Base-by-base conservation (phyloP, 53 echinoderm and acorn worm genomes). In the Luidia sarsii region DNA sequence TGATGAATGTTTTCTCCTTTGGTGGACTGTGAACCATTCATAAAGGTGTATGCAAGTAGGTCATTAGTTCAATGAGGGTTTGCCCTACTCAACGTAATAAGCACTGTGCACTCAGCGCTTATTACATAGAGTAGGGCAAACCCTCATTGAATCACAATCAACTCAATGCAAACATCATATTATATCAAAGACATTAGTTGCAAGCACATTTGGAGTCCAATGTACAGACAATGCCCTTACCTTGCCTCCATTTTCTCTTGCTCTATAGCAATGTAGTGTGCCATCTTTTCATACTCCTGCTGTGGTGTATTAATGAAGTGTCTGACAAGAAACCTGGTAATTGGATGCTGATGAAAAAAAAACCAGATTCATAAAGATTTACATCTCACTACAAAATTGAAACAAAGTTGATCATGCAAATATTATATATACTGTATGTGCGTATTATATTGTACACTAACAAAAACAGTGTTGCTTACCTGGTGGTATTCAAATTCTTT, bases 271-370 rank as follows among this genome's bases (percentile, higher is more conserved):
- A 94, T 71, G 51, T 51, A 88, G 69, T 91, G 89, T 0, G 90
- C 90, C 89, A 88, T 88, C 81, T 94, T 94, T 82, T 94, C 94
- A 22, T 94, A 94, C 19, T 88, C 86, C 67, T 94, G 90, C 80
- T 94, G 94, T 20, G 94, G 94, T 56, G 86, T 91, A 15, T 59
- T 39, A 20, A 70, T 15, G 71, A 94, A 46, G 49, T 91, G 54
- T 61, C 50, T 91, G 34, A 79, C 70, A 5, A 94, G 19, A 59
- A 88, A 91, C 11, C 94, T 81, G 27, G 94, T 89, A 35, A 94
- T 94, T 4, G 94, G 94, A 48, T 94, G 94, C 94, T 94, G 75
- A 41, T 7, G 41, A 41, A 11, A 11, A 41, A 6, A 41, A 41
- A 11, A 41, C 6, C 41, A 41, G 6, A 11, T 41, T 7, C 6